Evolutionary conservation across 1,140 invertebrate genomes (phyloP).

Genomic region (Drosophila malerkotliana): DNA sequence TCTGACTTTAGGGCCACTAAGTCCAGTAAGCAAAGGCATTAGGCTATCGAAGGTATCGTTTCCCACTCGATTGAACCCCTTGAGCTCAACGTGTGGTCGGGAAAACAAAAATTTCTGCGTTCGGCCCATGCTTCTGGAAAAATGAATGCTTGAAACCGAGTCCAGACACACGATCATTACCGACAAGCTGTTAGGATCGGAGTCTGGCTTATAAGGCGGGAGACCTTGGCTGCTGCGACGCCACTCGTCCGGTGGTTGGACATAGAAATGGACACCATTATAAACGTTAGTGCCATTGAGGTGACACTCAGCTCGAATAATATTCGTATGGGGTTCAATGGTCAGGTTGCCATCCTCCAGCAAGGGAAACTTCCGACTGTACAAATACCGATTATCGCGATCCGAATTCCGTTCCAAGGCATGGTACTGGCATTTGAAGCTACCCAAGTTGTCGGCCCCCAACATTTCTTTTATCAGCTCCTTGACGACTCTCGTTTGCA

Average conservation of each 20-base stretch:
- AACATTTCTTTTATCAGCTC: not conserved
- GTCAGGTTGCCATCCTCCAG: not conserved
- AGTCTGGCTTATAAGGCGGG: not conserved
- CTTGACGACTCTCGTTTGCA: not conserved
- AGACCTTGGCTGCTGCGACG: not conserved
- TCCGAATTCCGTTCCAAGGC: conserved; percentile 17
- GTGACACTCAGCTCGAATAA: conserved; percentile 21
- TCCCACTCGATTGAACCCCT: conserved; percentile 83
- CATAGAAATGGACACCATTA: conserved; percentile 34
- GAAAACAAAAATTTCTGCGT: conserved; percentile 30
- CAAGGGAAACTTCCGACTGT: not conserved
- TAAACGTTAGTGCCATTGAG: not conserved
- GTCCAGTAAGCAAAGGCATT: conserved; percentile 89
- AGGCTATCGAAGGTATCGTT: conserved; percentile 86
- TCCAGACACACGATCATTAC: conserved; percentile 46
- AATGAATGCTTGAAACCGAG: conserved; percentile 68
- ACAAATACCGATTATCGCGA: conserved; percentile 19
- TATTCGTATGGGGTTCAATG: conserved; percentile 17
- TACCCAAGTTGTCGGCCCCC: not conserved
- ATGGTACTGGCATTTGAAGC: conserved; percentile 19
- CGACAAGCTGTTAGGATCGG: conserved; percentile 13
- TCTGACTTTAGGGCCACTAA: conserved; percentile 84
- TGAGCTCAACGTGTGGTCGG: conserved; percentile 39
- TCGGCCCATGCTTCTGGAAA: conserved; percentile 54
- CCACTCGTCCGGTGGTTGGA: not conserved